Percentiles rank a stretch among this genome's conserved stretches.
These are phyloP conservation scores for Drosophila tripunctata DNA, from an alignment of 2,888 invertebrate genomes.

Conservation along the genomic window DNA sequence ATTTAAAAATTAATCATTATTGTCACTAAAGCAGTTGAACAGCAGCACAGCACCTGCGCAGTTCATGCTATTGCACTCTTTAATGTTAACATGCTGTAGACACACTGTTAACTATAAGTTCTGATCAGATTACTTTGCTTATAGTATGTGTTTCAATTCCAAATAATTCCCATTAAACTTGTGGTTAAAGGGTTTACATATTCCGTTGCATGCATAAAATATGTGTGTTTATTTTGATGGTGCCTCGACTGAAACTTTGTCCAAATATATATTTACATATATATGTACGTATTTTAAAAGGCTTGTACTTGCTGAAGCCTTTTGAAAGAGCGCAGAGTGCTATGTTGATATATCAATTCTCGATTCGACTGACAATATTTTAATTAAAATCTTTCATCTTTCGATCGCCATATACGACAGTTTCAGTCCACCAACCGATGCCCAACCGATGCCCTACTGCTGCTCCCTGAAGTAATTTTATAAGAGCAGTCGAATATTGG, in stretches of 20 bases:
- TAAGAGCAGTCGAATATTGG: slow-evolving; percentile 57
- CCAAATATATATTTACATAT: slow-evolving; percentile 26
- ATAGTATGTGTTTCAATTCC: slow-evolving; percentile 44
- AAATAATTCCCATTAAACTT: slow-evolving; percentile 25
- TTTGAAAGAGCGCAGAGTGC: slow-evolving; percentile 61
- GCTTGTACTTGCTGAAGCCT: slow-evolving; percentile 64
- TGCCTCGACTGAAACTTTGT: slow-evolving; percentile 32
- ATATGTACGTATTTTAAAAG: background rate
- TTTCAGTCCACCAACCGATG: background rate
- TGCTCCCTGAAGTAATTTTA: slow-evolving; percentile 71
- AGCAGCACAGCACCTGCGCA: slow-evolving; percentile 59
- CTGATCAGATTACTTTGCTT: background rate
- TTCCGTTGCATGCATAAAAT: slow-evolving; percentile 44
- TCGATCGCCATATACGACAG: slow-evolving; percentile 28
- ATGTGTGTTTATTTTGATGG: slow-evolving; percentile 46
- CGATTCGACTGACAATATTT: slow-evolving; percentile 57
- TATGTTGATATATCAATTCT: slow-evolving; percentile 66
- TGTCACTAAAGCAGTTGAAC: slow-evolving; percentile 9
- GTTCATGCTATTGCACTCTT: slow-evolving; percentile 40
- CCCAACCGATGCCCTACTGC: background rate
- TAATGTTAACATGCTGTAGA: slow-evolving; percentile 65
- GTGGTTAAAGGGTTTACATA: slow-evolving; percentile 53
- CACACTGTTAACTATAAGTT: slow-evolving; percentile 32
- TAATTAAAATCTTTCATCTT: slow-evolving; percentile 69
- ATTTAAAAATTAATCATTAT: background rate